Evolutionary conservation across 2,797 vertebrate genomes (phyloP).

Genomic region (Semaprochilodus insignis): DNA sequence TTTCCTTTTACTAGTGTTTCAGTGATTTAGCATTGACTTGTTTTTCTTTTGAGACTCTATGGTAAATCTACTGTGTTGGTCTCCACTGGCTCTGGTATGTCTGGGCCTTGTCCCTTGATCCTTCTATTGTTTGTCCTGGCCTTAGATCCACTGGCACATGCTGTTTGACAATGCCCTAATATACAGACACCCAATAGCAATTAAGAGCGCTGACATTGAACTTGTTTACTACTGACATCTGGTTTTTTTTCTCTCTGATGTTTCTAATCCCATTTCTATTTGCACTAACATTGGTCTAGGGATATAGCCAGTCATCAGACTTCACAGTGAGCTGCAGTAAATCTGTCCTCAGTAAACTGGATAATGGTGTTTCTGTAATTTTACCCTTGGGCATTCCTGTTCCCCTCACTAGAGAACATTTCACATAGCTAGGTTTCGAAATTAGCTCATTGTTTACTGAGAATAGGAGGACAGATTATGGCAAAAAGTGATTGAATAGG

Average conservation of each 20-base stretch:
- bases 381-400: background rate
- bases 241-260: background rate
- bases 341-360: slow-evolving; percentile 1
- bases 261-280: slow-evolving; percentile 1
- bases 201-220: background rate
- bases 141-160: background rate
- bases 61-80: too few species aligned
- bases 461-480: background rate
- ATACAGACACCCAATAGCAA: background rate
- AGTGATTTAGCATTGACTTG: background rate
- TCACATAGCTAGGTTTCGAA: background rate
- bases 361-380: slow-evolving; percentile 1
- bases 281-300: slow-evolving; percentile 5
- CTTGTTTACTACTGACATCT: background rate
- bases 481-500: background rate
- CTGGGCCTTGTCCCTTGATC: background rate
- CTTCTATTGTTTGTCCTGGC: background rate
- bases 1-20: background rate
- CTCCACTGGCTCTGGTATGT: too few species aligned
- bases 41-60: background rate
- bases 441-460: slow-evolving; percentile 12
- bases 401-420: background rate
- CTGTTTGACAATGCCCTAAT: background rate
- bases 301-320: slow-evolving; percentile 9
- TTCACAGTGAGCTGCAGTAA: background rate